Percentiles rank a stretch among this genome's conserved stretches.
Evolutionary conservation across 1,140 invertebrate genomes (phyloP).

Genomic region (Caenorhabditis remanei): DNA sequence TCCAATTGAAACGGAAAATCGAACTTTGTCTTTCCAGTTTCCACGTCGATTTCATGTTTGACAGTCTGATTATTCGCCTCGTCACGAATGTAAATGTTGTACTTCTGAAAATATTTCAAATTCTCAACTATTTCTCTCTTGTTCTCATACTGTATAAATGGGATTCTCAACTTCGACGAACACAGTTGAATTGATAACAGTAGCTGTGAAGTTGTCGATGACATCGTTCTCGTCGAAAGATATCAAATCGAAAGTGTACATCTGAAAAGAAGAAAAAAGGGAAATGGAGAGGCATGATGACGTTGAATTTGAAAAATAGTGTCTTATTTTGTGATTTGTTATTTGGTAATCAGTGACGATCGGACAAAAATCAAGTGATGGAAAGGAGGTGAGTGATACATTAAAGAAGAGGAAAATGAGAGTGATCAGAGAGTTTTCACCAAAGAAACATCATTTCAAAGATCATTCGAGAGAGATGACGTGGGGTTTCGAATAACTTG

Average conservation of each 20-base stretch:
- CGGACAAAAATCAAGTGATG: background rate
- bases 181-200: constrained; percentile 40
- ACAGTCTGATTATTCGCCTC: constrained; percentile 36
- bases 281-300: background rate
- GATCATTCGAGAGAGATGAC: background rate
- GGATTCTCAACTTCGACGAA: constrained; percentile 45
- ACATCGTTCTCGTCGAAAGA: constrained; percentile 49
- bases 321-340: background rate
- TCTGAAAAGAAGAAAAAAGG: constrained; percentile 7
- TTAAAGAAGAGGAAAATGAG: background rate
- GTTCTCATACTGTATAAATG: constrained; percentile 31
- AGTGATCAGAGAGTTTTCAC: background rate
- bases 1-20: constrained; percentile 49
- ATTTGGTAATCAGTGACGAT: background rate
- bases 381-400: background rate
- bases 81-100: constrained; percentile 45
- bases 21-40: constrained; percentile 16
- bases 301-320: no score
- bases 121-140: background rate
- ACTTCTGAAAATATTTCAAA: constrained; percentile 10
- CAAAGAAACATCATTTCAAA: constrained; percentile 30
- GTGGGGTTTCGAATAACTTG: no score
- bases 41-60: constrained; percentile 47
- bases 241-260: constrained; percentile 51
- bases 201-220: constrained; percentile 45